These are phyloP conservation scores for Phylloscopus trochilus DNA, from an alignment of 2,113 vertebrate species.

Conservation along the genomic window DNA sequence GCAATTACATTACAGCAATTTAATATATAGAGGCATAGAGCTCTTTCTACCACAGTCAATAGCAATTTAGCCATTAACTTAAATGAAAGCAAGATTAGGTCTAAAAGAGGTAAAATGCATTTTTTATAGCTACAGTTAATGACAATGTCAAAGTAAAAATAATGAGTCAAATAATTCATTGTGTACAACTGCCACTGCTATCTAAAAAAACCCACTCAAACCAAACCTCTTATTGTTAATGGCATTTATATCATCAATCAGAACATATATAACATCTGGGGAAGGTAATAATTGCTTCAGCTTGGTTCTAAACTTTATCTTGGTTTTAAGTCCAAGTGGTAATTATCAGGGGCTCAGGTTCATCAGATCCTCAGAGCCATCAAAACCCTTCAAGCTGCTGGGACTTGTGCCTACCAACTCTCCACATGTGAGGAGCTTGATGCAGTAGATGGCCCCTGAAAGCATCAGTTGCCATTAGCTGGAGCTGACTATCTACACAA, in stretches of 20 bases:
- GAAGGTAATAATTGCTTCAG: background rate
- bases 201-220: background rate
- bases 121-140: slow-evolving; percentile 32
- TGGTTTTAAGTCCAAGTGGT: background rate
- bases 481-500: background rate
- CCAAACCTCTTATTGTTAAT: background rate
- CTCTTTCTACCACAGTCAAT: background rate
- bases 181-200: background rate
- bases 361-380: background rate
- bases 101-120: slow-evolving; percentile 7
- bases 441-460: background rate
- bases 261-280: background rate
- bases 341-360: background rate
- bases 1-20: slow-evolving; percentile 13
- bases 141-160: slow-evolving; percentile 19
- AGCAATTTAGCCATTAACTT: slow-evolving; percentile 42
- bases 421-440: fast-evolving
- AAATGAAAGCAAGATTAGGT: slow-evolving; percentile 34
- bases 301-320: background rate
- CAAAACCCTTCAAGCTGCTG: background rate
- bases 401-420: background rate
- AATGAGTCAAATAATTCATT: background rate
- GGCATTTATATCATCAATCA: background rate
- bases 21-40: slow-evolving; percentile 1
- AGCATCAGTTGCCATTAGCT: background rate